Evolutionary conservation across 2,888 invertebrate genomes (phyloP), one percentile per base, ranked within the genome.

Genomic region (Scaptomyza polygonia): DNA sequence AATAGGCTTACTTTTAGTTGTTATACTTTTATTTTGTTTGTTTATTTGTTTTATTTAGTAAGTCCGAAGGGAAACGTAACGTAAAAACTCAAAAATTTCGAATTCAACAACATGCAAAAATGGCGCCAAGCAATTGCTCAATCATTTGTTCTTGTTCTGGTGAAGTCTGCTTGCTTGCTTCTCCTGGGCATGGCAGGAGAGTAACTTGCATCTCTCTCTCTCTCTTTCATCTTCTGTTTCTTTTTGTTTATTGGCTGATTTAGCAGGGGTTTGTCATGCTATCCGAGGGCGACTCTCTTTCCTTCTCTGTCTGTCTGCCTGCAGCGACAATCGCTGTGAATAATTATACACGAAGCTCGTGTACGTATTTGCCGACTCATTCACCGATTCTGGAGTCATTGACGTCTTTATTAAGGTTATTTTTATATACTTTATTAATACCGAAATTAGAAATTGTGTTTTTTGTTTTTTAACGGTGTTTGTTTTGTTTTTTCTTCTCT

Each of bases 1-100:
- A 83, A 83, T 82, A 87, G 79, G 86, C 82, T 85, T 81, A 86
- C 29, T 77, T 74, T 74, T 64, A 65, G 58, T 71, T 78, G 47
- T 66, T 44, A n/a, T 54, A 32, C 55, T 61, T 54, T 53, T 43
- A 48, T 48, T 54, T 18, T 57, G 12, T 57, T n/a, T 54, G 47
- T 51, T 16, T 36, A 44, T 71, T 57, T 40, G n/a, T 56, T 52
- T 40, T 63, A 63, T 63, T 57, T 68, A 72, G 77, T 58, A 63
- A 69, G 74, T 66, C 61, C 40, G 40, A 72, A 67, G 61, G 61
- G 51, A 67, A 77, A 73, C 68, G 47, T 77, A 75, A 75, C 73
- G 42, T 58, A 69, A 77, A 25, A 25, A 75, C 73, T 25, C 2
- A 54, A 68, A 68, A 58, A 61, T 59, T 72, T 77, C 27, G 63